phyloP scores from a whole-genome alignment of 2,113 vertebrate genomes.

The Indicator indicator region DNA sequence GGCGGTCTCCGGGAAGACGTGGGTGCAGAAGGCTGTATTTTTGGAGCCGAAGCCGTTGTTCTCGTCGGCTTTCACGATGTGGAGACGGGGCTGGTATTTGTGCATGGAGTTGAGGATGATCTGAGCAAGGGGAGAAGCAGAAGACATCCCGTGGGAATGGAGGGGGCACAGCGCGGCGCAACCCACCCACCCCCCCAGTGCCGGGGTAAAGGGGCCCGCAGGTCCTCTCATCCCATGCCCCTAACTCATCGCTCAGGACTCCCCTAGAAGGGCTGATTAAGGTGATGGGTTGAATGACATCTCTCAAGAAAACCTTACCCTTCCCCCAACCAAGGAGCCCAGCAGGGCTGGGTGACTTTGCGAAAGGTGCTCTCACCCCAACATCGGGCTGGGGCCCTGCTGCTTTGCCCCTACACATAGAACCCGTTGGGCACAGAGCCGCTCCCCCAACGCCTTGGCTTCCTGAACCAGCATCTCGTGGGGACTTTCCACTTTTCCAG shows the following conservation, averaged over 20 bases:
- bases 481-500: fast-evolving
- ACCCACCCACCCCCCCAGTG: fast-evolving
- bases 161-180: fast-evolving
- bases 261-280: not conserved
- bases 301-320: not conserved
- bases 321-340: fast-evolving
- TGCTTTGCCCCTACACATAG: not conserved
- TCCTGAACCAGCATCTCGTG: not conserved
- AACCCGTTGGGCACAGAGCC: fast-evolving
- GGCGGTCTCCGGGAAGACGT: constrained; percentile 94
- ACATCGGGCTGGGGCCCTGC: too few relatives aligned
- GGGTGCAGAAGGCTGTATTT: constrained; percentile 98
- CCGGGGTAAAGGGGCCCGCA: not conserved
- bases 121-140: constrained; percentile 67
- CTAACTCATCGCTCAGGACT: fast-evolving
- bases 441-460: not conserved
- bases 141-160: not conserved
- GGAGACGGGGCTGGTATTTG: constrained; percentile 97
- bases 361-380: fast-evolving
- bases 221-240: not conserved
- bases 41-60: constrained; percentile 98
- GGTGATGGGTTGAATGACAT: too few relatives aligned
- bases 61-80: constrained; percentile 98
- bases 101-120: constrained; percentile 99
- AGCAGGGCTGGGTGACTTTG: not conserved